Base-by-base conservation (phyloP, 1,140 invertebrate genomes). In the Patella vulgata region DNA sequence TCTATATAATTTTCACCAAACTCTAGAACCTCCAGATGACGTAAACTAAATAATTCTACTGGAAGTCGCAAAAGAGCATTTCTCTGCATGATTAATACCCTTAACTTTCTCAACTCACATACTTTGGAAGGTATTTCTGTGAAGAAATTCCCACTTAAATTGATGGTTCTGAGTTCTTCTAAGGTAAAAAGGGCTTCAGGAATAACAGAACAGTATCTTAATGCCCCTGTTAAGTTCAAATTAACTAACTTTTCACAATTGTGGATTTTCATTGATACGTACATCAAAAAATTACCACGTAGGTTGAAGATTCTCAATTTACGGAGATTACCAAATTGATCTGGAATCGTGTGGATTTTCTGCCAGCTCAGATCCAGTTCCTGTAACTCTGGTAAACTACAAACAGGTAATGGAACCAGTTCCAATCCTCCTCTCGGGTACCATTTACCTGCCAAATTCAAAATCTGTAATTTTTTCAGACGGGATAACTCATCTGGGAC, bases 331-430 rank as follows among this genome's bases (percentile, higher is more conserved):
- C 73, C 70, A 40, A 81, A 67, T 27, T 70, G 71, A 40, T 73
- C 71, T 8, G 77, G 76, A 21, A 81, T 77, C 17, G 69, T 73
- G 51, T 73, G 48, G 40, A 81, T 77, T 53, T 72, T 71, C 25
- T 81, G 79, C 79, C 79, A 81, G 28, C 77, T 79, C 3, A 79
- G 55, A 59, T 81, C 73, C n/a, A 81, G 66, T 17, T 70, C 58
- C 0, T 40, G 48, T 19, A 81, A 65, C 30, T 77, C 71, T 47
- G 63, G 57, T 21, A 81, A 55, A 19, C 61, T 44, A 52, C 75
- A 75, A 4, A 78, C 65, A 40, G 77, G 71, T 3, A 60, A 53
- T 31, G 79, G 79, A 44, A 81, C 55, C 3, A 56, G 63, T 59
- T 61, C 68, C 53, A 75, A 44, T 17, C 70, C 73, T 19, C 71